A percentile compares a stretch with the other conserved stretches of the same genome.
Conservation (phyloP, 1,140 invertebrate genomes). For the Apocrypta bakeri region DNA sequence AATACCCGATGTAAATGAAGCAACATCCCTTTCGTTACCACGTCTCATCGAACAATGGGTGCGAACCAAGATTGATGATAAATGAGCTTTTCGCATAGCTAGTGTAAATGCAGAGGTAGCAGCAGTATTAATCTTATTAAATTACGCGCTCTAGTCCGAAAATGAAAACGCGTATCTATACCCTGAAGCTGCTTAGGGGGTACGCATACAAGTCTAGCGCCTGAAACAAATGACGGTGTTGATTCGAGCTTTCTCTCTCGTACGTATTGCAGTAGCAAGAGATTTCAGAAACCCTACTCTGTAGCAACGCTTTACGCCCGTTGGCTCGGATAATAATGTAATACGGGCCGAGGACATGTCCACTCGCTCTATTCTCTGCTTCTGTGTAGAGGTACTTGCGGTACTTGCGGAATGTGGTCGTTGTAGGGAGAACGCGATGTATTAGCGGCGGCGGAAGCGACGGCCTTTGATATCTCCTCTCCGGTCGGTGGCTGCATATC, state of each 20-base stretch:
- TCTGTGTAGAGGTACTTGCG: conserved; percentile 47
- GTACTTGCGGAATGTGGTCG: conserved; percentile 58
- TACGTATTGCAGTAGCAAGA: neutral
- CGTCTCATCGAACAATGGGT: conserved; percentile 1
- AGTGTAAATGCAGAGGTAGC: neutral
- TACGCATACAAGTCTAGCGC: neutral
- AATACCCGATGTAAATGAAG: neutral
- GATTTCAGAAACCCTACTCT: conserved; percentile 56
- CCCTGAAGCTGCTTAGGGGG: neutral
- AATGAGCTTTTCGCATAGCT: neutral
- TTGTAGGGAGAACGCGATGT: conserved; percentile 50
- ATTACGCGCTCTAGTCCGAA: conserved; percentile 9
- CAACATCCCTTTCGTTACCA: conserved; percentile 4
- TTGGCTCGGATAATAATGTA: conserved; percentile 67
- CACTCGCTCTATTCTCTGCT: conserved; percentile 34
- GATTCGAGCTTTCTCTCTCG: neutral
- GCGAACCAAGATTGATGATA: conserved; percentile 15
- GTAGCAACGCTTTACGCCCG: conserved; percentile 61
- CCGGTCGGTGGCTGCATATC: conserved; percentile 24
- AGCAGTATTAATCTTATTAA: conserved; percentile 34
- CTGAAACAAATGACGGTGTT: conserved; percentile 31
- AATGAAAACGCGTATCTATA: conserved; percentile 19
- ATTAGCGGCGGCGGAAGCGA: conserved; percentile 49
- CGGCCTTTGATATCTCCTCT: conserved; percentile 62
- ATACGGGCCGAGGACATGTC: conserved; percentile 60